These are phyloP conservation scores for Erethizon dorsatum DNA, from an alignment of 2,797 vertebrate species.

Conservation along the genomic window DNA sequence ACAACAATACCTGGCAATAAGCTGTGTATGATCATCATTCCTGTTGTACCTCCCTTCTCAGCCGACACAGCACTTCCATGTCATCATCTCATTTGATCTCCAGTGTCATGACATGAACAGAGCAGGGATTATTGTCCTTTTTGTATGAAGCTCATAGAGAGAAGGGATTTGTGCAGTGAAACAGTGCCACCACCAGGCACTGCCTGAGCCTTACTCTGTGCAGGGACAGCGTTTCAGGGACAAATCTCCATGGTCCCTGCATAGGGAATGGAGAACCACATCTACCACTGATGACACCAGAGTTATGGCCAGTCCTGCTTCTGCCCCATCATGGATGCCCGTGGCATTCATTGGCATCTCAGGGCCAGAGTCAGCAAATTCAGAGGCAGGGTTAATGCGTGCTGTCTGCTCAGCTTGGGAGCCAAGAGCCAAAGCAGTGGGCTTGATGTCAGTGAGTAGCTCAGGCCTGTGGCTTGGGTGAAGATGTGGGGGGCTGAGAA, in stretches of 20 bases:
- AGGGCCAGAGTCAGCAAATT: background rate
- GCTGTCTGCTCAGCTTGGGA: background rate
- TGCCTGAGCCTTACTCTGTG: background rate
- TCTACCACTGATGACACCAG: background rate
- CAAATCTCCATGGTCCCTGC: background rate
- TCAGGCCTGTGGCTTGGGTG: accelerated
- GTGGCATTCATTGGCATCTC: background rate
- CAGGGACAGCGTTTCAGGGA: background rate
- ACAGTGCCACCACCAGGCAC: background rate
- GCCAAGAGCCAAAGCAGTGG: background rate
- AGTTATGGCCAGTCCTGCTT: background rate
- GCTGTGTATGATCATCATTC: background rate
- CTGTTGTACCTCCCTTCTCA: background rate
- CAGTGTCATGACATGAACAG: background rate
- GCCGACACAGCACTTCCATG: background rate
- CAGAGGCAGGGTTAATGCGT: background rate
- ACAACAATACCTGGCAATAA: background rate
- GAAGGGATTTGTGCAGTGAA: background rate
- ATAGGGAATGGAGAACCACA: background rate
- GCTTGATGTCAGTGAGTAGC: background rate
- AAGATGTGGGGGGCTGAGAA: background rate
- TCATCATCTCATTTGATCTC: background rate
- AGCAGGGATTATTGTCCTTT: background rate
- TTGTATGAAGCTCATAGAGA: background rate
- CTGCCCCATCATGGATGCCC: no score